Conservation (phyloP, 2,888 invertebrate species). For the Gnatocerus cornutus region DNA sequence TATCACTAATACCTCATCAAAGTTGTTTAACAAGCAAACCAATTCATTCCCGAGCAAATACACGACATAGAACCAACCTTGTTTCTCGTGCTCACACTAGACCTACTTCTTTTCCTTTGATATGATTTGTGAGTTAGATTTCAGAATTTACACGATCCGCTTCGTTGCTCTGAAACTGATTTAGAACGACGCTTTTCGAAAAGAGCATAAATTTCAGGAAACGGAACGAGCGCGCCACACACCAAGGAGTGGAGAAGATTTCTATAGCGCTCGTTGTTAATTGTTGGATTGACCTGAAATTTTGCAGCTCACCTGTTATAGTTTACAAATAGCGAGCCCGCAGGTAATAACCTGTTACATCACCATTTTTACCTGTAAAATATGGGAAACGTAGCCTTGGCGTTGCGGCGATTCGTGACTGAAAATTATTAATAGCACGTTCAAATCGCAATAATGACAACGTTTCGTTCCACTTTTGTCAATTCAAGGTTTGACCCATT, state of each 20-base stretch:
- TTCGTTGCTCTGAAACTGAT: slow-evolving; percentile 29
- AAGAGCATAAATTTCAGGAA: slow-evolving; percentile 27
- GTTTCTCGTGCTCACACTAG: slow-evolving; percentile 23
- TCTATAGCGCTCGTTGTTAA: slow-evolving; percentile 10
- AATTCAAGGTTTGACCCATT: no score
- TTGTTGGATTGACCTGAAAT: slow-evolving; percentile 10
- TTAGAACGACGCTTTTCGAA: slow-evolving; percentile 27
- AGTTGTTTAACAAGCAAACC: slow-evolving; percentile 28
- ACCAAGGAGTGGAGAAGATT: slow-evolving; percentile 22
- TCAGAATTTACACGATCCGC: slow-evolving; percentile 35
- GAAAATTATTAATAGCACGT: slow-evolving; percentile 25
- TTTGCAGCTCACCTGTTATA: slow-evolving; percentile 4
- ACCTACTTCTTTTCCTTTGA: slow-evolving; percentile 20
- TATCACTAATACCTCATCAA: slow-evolving; percentile 18
- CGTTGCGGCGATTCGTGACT: slow-evolving; percentile 25
- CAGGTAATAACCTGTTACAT: slow-evolving; percentile 29
- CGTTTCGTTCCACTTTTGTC: no score
- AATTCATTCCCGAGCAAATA: slow-evolving; percentile 18
- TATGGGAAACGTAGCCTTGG: slow-evolving; percentile 37
- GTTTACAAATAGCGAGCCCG: neutral
- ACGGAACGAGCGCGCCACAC: slow-evolving; percentile 20
- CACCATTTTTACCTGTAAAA: slow-evolving; percentile 25
- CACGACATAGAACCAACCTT: slow-evolving; percentile 5
- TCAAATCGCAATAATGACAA: neutral
- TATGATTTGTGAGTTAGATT: slow-evolving; percentile 29